Base-by-base conservation (phyloP, 2,797 vertebrate species). In the Luscinia megarhynchos region DNA sequence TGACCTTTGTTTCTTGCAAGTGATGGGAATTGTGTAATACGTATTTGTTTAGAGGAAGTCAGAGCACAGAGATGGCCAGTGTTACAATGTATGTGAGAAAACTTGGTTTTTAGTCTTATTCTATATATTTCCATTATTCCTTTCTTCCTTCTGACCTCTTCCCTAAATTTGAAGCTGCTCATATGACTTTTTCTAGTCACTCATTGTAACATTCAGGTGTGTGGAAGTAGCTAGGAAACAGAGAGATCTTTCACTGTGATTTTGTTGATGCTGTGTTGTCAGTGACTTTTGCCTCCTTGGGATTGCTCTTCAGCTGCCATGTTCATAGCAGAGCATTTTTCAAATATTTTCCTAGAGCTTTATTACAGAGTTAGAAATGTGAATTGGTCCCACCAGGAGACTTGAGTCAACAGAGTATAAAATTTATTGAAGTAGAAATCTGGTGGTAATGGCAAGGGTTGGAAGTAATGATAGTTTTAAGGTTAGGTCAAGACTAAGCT, bases 271-370 rank as follows among this genome's bases (percentile, higher is more conserved):
- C 15, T 21, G 1, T 59, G 8, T 90, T 93, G 70, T 45, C 55
- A 66, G 5, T 63, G 36, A 29, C 34, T 82, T 87, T 43, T 89
- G 41, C 19, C n/a, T 78, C 12, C 6, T 2, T 8, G 6, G 38
- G 15, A 3, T 26, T 91, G 66, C 20, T 69, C 9, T 66, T 23
- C 21, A 55, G 55, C 74, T 83, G 54, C 38, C 78, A 5, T 53
- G 36, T 9, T 74, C 5, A 3, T 48, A 75, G 55, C 12, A 34
- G 26, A 59, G 24, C 0, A 0, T 30, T 83, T 87, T 48, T 68
- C 7, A 68, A 5, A 14, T 58, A 8, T 51, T 92, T 82, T 73
- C 46, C 26, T 54, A 46, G 36, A 62, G 21, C 51, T 84, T 59
- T 76, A 15, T 53, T 79, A 19, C 11, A 59, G 40, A 29, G 18